Conservation (phyloP, 2,797 vertebrate genomes). For the Lepilemur septentrionalis region DNA sequence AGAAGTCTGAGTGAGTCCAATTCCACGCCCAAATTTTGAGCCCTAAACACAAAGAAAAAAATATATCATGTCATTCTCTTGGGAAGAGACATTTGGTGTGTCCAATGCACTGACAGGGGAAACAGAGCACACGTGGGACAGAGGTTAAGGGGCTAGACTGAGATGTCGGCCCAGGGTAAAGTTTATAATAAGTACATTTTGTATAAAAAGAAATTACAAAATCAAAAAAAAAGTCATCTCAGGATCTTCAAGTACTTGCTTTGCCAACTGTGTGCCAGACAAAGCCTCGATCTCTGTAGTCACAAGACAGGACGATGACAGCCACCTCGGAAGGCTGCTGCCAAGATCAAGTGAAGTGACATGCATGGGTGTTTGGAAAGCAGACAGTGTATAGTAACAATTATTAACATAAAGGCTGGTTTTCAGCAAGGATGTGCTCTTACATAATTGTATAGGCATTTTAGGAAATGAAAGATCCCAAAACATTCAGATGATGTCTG, state of each 20-base stretch:
- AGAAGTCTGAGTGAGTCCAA: constrained; percentile 88
- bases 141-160: neutral
- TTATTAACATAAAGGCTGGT: accelerated
- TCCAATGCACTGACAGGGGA: accelerated
- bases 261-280: neutral
- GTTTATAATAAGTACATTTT: accelerated
- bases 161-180: accelerated
- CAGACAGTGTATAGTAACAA: accelerated
- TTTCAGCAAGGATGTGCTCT: neutral
- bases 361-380: accelerated
- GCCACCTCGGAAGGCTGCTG: too few relatives aligned
- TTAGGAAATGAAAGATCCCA: neutral
- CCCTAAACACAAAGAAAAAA: constrained; percentile 82
- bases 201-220: neutral
- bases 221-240: too few relatives aligned
- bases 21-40: constrained; percentile 88
- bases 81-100: neutral
- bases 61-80: neutral
- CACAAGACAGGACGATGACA: neutral
- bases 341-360: too few relatives aligned
- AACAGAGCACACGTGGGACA: neutral
- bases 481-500: neutral
- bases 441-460: neutral
- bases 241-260: neutral
- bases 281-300: neutral